Evolutionary conservation across 2,888 invertebrate genomes (phyloP).

Genomic region (Acleris literana): DNA sequence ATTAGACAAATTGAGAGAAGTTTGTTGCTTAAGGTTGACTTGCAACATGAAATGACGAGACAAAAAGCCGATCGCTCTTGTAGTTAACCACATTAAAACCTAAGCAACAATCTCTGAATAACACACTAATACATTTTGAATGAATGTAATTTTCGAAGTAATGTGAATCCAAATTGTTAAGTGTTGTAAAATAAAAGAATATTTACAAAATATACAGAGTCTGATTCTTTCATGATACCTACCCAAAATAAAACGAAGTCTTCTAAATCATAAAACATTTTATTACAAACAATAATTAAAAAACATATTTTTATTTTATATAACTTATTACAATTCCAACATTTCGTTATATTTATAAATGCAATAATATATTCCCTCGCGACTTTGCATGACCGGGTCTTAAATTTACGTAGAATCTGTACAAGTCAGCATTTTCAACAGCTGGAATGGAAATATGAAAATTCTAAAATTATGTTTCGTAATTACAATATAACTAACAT

Average conservation of each 20-base stretch:
- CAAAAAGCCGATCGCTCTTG: slow-evolving; percentile 13
- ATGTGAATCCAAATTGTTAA: slow-evolving; percentile 59
- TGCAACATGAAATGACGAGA: slow-evolving; percentile 6
- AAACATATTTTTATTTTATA: slow-evolving; percentile 71
- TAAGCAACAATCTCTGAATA: slow-evolving; percentile 43
- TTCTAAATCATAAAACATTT: slow-evolving; percentile 72
- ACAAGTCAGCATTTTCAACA: slow-evolving; percentile 37
- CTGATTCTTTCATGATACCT: neutral
- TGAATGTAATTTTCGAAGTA: slow-evolving; percentile 50
- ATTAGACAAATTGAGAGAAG: slow-evolving; percentile 12
- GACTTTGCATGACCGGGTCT: slow-evolving; percentile 32
- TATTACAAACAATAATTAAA: slow-evolving; percentile 82
- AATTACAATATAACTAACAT: slow-evolving; percentile 33
- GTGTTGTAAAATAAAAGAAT: slow-evolving; percentile 64
- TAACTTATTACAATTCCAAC: slow-evolving; percentile 73
- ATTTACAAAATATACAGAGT: slow-evolving; percentile 42
- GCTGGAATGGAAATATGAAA: slow-evolving; percentile 47
- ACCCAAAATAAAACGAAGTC: slow-evolving; percentile 39
- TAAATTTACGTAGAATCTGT: slow-evolving; percentile 34
- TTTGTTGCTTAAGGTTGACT: slow-evolving; percentile 43
- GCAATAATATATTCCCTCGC: slow-evolving; percentile 60
- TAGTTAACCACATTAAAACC: slow-evolving; percentile 32
- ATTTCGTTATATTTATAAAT: slow-evolving; percentile 71
- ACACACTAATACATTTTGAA: slow-evolving; percentile 44
- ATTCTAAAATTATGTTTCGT: slow-evolving; percentile 32